phyloP scores from a whole-genome alignment of 2,797 vertebrate genomes.

The Anniella stebbinsi region DNA sequence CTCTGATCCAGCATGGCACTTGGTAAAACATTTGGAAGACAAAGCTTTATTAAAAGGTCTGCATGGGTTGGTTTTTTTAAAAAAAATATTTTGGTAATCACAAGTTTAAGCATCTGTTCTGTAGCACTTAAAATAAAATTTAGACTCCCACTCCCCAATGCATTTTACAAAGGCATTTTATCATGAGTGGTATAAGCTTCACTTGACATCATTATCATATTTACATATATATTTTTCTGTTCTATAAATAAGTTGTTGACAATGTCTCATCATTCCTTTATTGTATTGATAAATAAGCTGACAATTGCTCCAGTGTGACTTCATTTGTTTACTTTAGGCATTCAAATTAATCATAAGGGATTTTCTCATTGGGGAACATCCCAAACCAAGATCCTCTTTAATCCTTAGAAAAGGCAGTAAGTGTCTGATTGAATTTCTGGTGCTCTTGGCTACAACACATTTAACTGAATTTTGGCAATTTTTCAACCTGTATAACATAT shows the following conservation, averaged over 20 bases:
- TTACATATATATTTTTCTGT: neutral
- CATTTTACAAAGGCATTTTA: slow-evolving; percentile 2
- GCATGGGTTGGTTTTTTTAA: too few species aligned
- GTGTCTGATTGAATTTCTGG: slow-evolving; percentile 16
- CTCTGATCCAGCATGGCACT: too few species aligned
- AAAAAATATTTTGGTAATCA: too few species aligned
- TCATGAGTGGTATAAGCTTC: neutral
- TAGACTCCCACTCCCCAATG: neutral
- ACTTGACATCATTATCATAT: slow-evolving; percentile 21
- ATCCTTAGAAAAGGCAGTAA: slow-evolving; percentile 15
- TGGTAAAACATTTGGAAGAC: neutral
- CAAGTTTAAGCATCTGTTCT: neutral
- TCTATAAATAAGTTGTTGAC: slow-evolving; percentile 20
- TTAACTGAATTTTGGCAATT: neutral
- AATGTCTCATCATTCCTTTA: neutral
- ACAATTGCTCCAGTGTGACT: neutral
- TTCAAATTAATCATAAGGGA: slow-evolving; percentile 21
- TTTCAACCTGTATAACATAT: neutral
- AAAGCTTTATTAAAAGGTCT: neutral
- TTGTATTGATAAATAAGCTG: slow-evolving; percentile 29
- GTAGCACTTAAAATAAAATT: neutral
- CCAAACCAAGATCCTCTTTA: neutral
- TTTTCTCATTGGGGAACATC: slow-evolving; percentile 5
- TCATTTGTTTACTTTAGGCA: neutral
- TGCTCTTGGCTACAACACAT: slow-evolving; percentile 2